Base-by-base conservation (phyloP, 2,888 invertebrate genomes). In the Elegia similella region DNA sequence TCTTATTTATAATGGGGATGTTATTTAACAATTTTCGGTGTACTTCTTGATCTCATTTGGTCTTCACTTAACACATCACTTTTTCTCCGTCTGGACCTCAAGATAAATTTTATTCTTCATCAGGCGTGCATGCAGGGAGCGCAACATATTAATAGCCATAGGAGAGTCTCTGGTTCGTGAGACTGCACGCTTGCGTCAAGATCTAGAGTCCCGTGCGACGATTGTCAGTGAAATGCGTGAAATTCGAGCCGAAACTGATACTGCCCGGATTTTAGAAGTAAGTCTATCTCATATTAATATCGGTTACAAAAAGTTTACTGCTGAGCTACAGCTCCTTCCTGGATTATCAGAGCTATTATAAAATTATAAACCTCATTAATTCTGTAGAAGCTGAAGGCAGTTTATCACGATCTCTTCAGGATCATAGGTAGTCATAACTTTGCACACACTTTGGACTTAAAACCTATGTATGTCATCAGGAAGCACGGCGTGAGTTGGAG, bases 121-220 rank as follows among this genome's bases (percentile, higher is more conserved):
- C 62, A 90, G 90, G 66, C 78, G 76, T 60, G 80, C 82, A 44
- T 80, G 78, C 63, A 75, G 71, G 50, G 91, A 90, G 61, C 75
- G 87, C 55, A 73, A 75, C 56, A 72, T 84, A 1, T 69, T 91
- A 52, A 60, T 86, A 30, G 62, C 76, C 32, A 84, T 89, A 13
- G 89, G 87, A 1, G 86, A 90, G 71, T 75, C 85, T 7, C 72
- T 90, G 59, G 80, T 91, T 17, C 79, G 88, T 16, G 88, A 90
- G 69, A 70, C 86, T 59, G 86, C 84, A 15, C 70, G 70, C 12
- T 80, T 90, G 16, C 78, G 82, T 52, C 78, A 82, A 62, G 86
- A 89, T 16, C 62, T 86, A 3, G 84, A 85, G 57, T 59, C 75
- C 12, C 79, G 76, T 29, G 55, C 72, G 15, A 61, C 63, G 6